phyloP scores from a whole-genome alignment of 2,888 invertebrate genomes.

The Megalurothrips usitatus region DNA sequence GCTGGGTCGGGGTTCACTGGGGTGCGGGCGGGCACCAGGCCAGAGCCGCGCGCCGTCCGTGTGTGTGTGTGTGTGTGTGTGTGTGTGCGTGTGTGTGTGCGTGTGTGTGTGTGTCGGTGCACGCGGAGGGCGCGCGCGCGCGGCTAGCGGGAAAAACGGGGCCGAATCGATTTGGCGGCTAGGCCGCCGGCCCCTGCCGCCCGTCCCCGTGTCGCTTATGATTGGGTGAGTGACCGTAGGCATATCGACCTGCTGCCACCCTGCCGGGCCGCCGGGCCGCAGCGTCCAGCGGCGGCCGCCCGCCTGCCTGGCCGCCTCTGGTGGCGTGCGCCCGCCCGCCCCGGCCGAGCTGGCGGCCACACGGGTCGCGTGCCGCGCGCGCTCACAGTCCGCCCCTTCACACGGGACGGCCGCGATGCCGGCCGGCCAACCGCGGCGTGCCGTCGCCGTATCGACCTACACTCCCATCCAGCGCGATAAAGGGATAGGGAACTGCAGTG shows the following conservation, averaged over 20 bases:
- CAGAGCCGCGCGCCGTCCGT: too few species aligned
- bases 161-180: neutral
- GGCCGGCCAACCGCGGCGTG: too few species aligned
- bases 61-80: too few species aligned
- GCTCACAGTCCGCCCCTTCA: neutral
- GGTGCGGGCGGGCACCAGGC: too few species aligned
- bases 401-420: neutral
- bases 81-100: too few species aligned
- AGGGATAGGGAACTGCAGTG: too few species aligned
- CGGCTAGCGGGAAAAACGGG: neutral
- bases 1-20: too few species aligned
- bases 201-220: neutral
- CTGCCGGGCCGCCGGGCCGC: neutral
- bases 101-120: too few species aligned
- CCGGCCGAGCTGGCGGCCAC: neutral
- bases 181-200: neutral
- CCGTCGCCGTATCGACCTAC: neutral
- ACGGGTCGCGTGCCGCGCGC: neutral
- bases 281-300: neutral
- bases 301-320: neutral
- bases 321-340: neutral
- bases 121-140: neutral
- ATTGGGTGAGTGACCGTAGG: slow-evolving; percentile 15
- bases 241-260: neutral
- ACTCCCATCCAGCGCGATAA: neutral